A percentile compares a stretch with the other conserved stretches of the same genome.
phyloP scores from a whole-genome alignment of 2,888 invertebrate genomes.

The Cataglyphis livida region DNA sequence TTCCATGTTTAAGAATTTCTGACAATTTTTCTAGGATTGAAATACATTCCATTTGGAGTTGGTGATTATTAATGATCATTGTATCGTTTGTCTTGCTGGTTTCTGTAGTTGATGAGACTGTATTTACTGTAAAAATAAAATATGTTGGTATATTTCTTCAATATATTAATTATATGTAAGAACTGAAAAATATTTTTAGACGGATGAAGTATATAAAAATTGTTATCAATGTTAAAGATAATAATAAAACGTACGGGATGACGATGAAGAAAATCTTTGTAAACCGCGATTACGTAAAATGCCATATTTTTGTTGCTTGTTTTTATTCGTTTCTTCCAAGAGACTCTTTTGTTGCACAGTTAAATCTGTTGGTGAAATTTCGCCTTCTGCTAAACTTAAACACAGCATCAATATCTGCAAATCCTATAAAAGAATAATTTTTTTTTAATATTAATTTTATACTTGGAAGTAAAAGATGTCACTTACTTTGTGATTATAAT shows the following conservation, averaged over 20 bases:
- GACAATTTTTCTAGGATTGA: constrained; percentile 76
- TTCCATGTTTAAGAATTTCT: constrained; percentile 86
- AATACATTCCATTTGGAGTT: constrained; percentile 77
- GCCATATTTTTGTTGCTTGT: constrained; percentile 73
- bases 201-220: background rate
- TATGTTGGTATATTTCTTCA: background rate
- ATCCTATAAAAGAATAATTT: constrained; percentile 79
- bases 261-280: constrained; percentile 73
- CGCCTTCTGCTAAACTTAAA: constrained; percentile 89
- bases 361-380: constrained; percentile 88
- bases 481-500: constrained; percentile 81
- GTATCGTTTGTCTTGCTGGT: constrained; percentile 54
- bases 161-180: background rate
- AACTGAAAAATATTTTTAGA: background rate
- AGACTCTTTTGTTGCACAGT: constrained; percentile 89
- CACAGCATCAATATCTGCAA: constrained; percentile 89
- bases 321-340: constrained; percentile 78
- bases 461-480: constrained; percentile 2
- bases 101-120: constrained; percentile 52
- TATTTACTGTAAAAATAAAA: constrained; percentile 61
- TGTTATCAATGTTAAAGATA: background rate
- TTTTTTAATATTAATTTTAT: background rate
- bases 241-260: constrained; percentile 54
- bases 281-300: constrained; percentile 76
- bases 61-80: constrained; percentile 55